These are phyloP conservation scores for Cheiracanthium punctorium DNA, from an alignment of 2,888 invertebrate genomes.

Conservation along the genomic window DNA sequence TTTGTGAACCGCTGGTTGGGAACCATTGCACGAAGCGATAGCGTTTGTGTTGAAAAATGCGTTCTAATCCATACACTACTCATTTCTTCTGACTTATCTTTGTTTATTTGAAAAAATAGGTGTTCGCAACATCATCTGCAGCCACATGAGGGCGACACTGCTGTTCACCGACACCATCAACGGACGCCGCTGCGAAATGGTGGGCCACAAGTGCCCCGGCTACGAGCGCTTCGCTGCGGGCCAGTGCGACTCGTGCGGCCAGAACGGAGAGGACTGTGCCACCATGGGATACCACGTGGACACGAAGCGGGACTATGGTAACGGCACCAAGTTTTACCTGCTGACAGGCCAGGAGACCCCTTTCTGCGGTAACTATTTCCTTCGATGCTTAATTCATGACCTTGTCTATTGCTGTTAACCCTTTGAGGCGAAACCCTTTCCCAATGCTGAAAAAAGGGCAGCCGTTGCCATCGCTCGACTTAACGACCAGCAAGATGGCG, in stretches of 20 bases:
- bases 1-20: too few species aligned
- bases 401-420: too few species aligned
- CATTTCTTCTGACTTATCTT: too few species aligned
- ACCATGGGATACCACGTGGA: constrained; percentile 37
- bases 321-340: constrained; percentile 27
- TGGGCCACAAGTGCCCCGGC: constrained; percentile 15
- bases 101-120: too few species aligned
- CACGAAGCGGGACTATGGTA: constrained; percentile 30
- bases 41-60: too few species aligned
- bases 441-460: too few species aligned
- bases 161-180: constrained; percentile 75
- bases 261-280: not conserved
- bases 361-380: constrained; percentile 34
- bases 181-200: constrained; percentile 18
- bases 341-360: constrained; percentile 13
- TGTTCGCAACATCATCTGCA: constrained; percentile 60
- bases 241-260: constrained; percentile 27
- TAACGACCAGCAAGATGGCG: too few species aligned
- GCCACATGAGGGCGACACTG: constrained; percentile 49
- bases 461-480: too few species aligned
- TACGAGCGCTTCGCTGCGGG: constrained; percentile 20
- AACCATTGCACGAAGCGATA: too few species aligned
- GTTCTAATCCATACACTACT: too few species aligned
- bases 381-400: too few species aligned
- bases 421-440: too few species aligned